These are phyloP conservation scores for Paralichthys olivaceus DNA, from an alignment of 2,113 vertebrate species.

Conservation along the genomic window DNA sequence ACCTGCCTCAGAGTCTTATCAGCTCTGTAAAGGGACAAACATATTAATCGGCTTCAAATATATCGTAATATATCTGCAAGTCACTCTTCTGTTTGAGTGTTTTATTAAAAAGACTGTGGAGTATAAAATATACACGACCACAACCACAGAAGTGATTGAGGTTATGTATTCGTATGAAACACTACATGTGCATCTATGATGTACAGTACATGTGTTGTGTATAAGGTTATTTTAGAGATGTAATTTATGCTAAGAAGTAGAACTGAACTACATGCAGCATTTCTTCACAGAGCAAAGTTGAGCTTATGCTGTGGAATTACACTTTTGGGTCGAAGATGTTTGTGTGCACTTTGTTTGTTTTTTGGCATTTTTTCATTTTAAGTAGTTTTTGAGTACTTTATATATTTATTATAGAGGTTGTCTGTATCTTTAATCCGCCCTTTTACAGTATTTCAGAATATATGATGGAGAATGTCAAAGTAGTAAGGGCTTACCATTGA, in stretches of 20 bases:
- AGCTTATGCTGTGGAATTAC: conserved; percentile 37
- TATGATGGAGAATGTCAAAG: conserved; percentile 23
- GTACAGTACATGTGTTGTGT: conserved; percentile 36
- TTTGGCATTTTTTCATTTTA: conserved; percentile 36
- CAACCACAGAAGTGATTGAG: neutral
- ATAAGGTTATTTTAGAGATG: conserved; percentile 4
- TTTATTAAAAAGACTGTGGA: conserved; percentile 13
- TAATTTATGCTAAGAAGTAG: conserved; percentile 19
- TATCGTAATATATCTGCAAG: neutral
- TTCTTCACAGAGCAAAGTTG: conserved; percentile 46
- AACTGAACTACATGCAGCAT: conserved; percentile 16
- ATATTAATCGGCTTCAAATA: neutral
- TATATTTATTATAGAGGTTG: neutral
- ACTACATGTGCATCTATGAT: conserved; percentile 54
- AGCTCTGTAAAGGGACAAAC: conserved; percentile 45
- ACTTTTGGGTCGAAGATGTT: conserved; percentile 36
- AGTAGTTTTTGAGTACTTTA: conserved; percentile 20
- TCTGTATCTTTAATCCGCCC: conserved; percentile 21
- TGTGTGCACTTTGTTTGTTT: conserved; percentile 43
- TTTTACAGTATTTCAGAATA: neutral
- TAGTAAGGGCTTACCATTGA: conserved; percentile 8
- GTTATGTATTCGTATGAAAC: neutral
- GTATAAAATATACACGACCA: conserved; percentile 12
- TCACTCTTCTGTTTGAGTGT: neutral
- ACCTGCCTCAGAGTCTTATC: conserved; percentile 43